These are phyloP conservation scores for Cariama cristata DNA, from an alignment of 2,113 vertebrate species.

Conservation along the genomic window DNA sequence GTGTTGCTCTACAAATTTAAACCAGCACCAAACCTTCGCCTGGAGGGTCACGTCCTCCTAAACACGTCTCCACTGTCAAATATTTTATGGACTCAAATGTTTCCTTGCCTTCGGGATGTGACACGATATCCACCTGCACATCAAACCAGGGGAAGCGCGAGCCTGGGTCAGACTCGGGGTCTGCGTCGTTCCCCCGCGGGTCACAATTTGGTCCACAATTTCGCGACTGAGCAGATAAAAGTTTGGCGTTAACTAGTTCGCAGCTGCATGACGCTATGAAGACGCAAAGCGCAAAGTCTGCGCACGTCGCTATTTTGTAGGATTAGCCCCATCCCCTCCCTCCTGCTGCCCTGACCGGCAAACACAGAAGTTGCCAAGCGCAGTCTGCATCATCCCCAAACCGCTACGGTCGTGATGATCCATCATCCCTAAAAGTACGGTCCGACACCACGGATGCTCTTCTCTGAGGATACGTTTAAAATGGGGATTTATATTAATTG, in stretches of 20 bases:
- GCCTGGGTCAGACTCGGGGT: not conserved
- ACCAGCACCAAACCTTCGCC: not conserved
- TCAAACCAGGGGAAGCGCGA: not conserved
- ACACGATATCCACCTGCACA: not conserved
- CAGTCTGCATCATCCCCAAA: not conserved
- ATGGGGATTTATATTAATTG: not conserved
- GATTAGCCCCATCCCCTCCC: not conserved
- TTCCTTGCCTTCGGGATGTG: not conserved
- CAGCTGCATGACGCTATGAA: not conserved
- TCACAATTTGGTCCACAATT: not conserved
- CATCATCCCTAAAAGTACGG: not conserved
- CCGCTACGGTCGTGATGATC: fast-evolving
- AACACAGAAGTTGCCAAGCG: not conserved
- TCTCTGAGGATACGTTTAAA: not conserved
- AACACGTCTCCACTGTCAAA: not conserved
- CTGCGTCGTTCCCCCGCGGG: fast-evolving
- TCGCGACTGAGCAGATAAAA: fast-evolving
- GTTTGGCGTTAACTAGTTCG: fast-evolving
- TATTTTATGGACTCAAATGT: not conserved
- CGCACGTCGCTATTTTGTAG: fast-evolving
- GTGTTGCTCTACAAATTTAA: not conserved
- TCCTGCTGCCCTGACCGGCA: not conserved
- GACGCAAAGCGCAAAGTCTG: fast-evolving
- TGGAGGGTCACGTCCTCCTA: not conserved
- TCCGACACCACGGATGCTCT: not conserved